Conservation (phyloP, 2,797 vertebrate genomes). For the Parauchenoglanis punctatus region DNA sequence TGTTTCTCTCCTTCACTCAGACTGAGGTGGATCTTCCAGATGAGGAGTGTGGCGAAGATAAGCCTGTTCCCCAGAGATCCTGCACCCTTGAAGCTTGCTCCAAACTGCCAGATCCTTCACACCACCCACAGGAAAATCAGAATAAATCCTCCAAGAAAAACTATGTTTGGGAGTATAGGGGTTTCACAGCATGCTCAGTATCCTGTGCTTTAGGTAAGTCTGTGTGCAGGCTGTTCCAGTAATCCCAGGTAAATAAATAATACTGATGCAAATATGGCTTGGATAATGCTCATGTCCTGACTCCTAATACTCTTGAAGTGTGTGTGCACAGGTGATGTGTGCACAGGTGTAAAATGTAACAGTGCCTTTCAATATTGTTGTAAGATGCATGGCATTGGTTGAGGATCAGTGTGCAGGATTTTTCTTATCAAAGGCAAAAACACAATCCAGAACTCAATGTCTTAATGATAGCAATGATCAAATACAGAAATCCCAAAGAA, state of each 20-base stretch:
- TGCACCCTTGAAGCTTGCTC: conserved; percentile 78
- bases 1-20: conserved; percentile 86
- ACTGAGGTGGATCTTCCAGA: conserved; percentile 86
- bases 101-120: conserved; percentile 48
- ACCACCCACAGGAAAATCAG: conserved; percentile 43
- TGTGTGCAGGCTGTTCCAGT: neutral
- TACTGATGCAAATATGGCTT: neutral
- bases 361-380: neutral
- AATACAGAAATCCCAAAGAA: neutral
- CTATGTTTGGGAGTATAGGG: conserved; percentile 86
- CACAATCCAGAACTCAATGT: neutral
- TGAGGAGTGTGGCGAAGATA: conserved; percentile 82
- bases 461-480: neutral
- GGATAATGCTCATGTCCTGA: neutral
- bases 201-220: conserved; percentile 83
- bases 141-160: conserved; percentile 58
- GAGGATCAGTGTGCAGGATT: neutral
- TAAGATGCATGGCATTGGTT: neutral
- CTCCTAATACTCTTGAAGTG: neutral
- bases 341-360: neutral
- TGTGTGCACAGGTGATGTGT: neutral
- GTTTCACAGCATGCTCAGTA: conserved; percentile 84
- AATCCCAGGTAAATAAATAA: neutral
- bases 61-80: conserved; percentile 69
- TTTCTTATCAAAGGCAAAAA: neutral